A percentile compares a stretch with the other conserved stretches of the same genome.
Evolutionary conservation across 2,888 invertebrate species (phyloP).

Genomic region (Trissonchulus latispiculum): DNA sequence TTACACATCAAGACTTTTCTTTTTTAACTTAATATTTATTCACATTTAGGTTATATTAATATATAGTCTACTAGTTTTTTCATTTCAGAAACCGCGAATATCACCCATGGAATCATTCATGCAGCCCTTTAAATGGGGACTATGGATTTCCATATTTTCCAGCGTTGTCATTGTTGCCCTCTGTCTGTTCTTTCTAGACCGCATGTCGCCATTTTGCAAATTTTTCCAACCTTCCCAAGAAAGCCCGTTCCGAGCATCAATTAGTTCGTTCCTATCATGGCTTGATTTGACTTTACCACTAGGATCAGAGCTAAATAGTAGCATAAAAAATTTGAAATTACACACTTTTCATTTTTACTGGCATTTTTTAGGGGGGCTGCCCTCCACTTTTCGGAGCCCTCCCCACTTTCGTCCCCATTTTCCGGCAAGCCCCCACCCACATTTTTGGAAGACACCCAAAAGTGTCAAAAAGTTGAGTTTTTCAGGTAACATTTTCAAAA

Average conservation of each 20-base stretch:
- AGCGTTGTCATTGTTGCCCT: slow-evolving; percentile 96
- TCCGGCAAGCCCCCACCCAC: no score
- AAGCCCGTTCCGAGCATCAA: neutral
- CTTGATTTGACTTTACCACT: no score
- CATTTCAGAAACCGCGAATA: slow-evolving; percentile 70
- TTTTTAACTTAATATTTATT: slow-evolving; percentile 12
- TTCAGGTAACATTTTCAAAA: no score
- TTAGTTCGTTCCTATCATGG: no score
- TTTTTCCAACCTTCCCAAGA: slow-evolving; percentile 45
- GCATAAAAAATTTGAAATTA: no score
- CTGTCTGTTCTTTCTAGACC: slow-evolving; percentile 83
- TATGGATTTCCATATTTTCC: slow-evolving; percentile 97
- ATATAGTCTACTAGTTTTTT: slow-evolving; percentile 22
- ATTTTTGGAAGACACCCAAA: no score
- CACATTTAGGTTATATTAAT: slow-evolving; percentile 15
- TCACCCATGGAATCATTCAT: slow-evolving; percentile 96
- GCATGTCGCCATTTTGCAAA: slow-evolving; percentile 65
- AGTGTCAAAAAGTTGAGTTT: no score
- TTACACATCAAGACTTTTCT: neutral
- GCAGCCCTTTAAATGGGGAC: slow-evolving; percentile 96
- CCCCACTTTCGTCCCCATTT: no score
- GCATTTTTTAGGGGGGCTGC: no score
- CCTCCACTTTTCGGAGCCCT: no score
- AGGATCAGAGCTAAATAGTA: no score
- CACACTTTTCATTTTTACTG: no score